Evolutionary conservation across 1,140 invertebrate genomes (phyloP).

Genomic region (Charaxes varanes): DNA sequence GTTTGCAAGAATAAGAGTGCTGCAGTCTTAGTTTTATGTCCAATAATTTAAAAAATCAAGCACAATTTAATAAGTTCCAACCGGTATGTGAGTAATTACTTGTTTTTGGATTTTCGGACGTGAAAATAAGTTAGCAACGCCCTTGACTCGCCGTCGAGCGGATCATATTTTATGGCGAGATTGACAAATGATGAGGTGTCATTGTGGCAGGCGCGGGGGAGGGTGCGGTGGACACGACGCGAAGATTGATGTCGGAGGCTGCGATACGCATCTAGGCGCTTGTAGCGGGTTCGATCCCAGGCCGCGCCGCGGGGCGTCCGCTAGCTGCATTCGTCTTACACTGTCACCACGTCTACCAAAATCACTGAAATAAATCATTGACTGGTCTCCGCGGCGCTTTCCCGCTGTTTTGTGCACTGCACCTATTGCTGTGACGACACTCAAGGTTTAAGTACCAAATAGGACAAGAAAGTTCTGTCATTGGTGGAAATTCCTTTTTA

Average conservation of each 20-base stretch:
- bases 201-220: constrained; percentile 8
- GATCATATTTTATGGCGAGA: constrained; percentile 41
- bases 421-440: no score
- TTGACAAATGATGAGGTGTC: constrained; percentile 45
- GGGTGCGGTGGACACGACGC: constrained; percentile 14
- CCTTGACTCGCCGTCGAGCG: constrained; percentile 7
- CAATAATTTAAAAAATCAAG: no score
- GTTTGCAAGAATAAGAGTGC: no score
- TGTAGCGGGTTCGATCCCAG: constrained; percentile 24
- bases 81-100: no score
- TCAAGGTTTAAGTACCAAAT: no score
- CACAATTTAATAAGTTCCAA: no score
- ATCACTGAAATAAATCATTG: constrained; percentile 11
- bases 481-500: no score
- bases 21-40: no score
- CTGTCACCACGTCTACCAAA: constrained; percentile 35
- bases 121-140: constrained; percentile 21
- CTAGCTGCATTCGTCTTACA: constrained; percentile 29
- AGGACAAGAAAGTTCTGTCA: no score
- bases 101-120: not conserved
- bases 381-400: no score
- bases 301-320: constrained; percentile 31
- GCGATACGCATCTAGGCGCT: constrained; percentile 40
- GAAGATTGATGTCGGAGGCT: constrained; percentile 45
- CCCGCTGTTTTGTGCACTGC: no score